Evolutionary conservation across 2,113 vertebrate genomes (phyloP).

Genomic region (Channa argus): DNA sequence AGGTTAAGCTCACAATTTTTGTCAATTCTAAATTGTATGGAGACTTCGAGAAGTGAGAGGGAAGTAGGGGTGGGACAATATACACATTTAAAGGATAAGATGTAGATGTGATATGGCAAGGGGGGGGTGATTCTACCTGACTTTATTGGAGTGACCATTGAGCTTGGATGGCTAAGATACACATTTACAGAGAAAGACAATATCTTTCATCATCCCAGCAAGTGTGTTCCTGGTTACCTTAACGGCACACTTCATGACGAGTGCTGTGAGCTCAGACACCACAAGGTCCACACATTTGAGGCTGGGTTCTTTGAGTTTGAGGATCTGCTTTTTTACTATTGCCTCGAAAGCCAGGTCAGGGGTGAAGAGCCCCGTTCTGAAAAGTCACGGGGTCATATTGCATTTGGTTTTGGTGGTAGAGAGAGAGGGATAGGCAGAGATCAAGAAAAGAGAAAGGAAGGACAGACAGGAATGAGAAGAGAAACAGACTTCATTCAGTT

Average conservation of each 20-base stretch:
- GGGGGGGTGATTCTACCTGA: constrained; percentile 15
- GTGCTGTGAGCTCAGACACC: constrained; percentile 92
- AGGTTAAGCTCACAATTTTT: constrained; percentile 31
- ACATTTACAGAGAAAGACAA: constrained; percentile 39
- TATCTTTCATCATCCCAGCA: constrained; percentile 28
- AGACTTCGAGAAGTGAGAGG: constrained; percentile 1
- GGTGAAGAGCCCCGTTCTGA: constrained; percentile 97
- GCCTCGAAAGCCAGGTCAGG: constrained; percentile 98
- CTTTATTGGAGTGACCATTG: constrained; percentile 41
- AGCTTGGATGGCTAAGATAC: constrained; percentile 27
- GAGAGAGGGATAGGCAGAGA: constrained; percentile 39
- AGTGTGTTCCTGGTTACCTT: constrained; percentile 87
- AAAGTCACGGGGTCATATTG: constrained; percentile 54
- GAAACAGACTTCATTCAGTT: constrained; percentile 73
- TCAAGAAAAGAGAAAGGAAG: constrained; percentile 40
- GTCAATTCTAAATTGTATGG: constrained; percentile 11
- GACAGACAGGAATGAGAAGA: constrained; percentile 51
- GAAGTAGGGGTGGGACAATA: neutral
- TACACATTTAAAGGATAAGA: constrained; percentile 27
- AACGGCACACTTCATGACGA: constrained; percentile 92
- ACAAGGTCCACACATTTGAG: constrained; percentile 97
- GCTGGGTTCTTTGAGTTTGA: constrained; percentile 97
- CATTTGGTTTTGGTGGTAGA: constrained; percentile 47
- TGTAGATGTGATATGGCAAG: constrained; percentile 14
- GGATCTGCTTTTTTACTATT: constrained; percentile 98